Base-by-base conservation (phyloP, 2,113 vertebrate genomes). In the Myotis lucifugus region DNA sequence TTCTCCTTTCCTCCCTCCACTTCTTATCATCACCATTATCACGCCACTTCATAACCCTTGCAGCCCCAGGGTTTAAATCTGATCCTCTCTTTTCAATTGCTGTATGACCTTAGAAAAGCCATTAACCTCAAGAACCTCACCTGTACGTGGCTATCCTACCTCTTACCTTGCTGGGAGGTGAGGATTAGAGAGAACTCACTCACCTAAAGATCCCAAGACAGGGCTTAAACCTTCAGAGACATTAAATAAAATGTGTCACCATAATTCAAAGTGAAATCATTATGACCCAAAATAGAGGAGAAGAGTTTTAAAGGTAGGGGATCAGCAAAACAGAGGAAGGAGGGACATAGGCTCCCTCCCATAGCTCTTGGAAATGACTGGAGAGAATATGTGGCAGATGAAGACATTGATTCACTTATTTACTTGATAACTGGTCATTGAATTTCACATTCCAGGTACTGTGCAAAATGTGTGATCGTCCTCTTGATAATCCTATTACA, bases 141-240 rank as follows among this genome's bases (percentile, higher is more conserved):
- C 19, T 21, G 64, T 1, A 1, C 19, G 0, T 2, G 18, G 15
- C 66, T 18, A 2, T 2, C 67, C 1, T 0, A 0, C 27, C 12
- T 40, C 9, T 42, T 37, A 27, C 19, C 34, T 17, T 37, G 34
- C 78, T 8, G 18, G 29, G 4, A 9, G 69, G 42, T 9, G 34
- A 48, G 29, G 69, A 34, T 15, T 12, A 27, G 0, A 42, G 18
- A 56, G 40, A 18, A 15, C 32, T 70, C n/a, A 6, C 2, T 1
- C 42, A 6, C 1, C 0, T 1, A 37, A 32, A 6, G 52, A 15
- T 73, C 61, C 69, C 21, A 21, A 34, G 2, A 21, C 34, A 73
- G 37, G 40, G 27, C 87, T 46, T 40, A 14, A n/a, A 34, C 27
- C 40, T 67, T 84, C 66, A 8, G 0, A 37, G 70, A 29, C 15